These are phyloP conservation scores for Calephelis perditalis DNA, from an alignment of 2,888 invertebrate species.

Conservation along the genomic window DNA sequence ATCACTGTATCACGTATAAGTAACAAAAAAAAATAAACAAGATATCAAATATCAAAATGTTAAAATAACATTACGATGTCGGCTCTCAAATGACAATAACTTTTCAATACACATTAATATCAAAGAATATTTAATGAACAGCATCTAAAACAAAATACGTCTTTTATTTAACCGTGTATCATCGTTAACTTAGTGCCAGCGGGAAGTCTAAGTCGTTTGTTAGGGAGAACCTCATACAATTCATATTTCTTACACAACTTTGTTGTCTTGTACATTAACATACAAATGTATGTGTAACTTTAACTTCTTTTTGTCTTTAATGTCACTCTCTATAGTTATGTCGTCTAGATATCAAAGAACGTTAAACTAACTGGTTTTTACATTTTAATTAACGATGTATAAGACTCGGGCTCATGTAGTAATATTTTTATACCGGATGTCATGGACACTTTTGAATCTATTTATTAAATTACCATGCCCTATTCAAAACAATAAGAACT, in stretches of 20 bases:
- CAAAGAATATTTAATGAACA: conserved; percentile 12
- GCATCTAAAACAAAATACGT: conserved; percentile 37
- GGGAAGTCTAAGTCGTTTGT: conserved; percentile 58
- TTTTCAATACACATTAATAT: conserved; percentile 5
- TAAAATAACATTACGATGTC: no score
- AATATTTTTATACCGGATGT: no score
- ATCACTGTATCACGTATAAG: no score
- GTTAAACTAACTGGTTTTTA: neutral
- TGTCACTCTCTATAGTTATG: neutral
- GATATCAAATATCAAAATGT: no score
- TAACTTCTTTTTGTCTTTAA: neutral
- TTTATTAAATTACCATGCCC: no score
- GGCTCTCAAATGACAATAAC: conserved; percentile 6
- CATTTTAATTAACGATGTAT: no score
- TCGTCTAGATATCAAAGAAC: neutral
- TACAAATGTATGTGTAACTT: neutral
- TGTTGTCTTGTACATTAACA: conserved; percentile 3
- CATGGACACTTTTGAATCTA: no score
- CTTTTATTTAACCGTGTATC: conserved; percentile 55
- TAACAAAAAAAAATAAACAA: no score
- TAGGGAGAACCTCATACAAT: conserved; percentile 59
- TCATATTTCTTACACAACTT: conserved; percentile 7
- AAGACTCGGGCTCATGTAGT: no score
- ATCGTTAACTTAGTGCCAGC: conserved; percentile 69
- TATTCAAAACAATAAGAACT: no score